Evolutionary conservation across 2,888 invertebrate genomes (phyloP), one percentile per base, ranked within the genome.

Genomic region (Acrocyrtus sp.): DNA sequence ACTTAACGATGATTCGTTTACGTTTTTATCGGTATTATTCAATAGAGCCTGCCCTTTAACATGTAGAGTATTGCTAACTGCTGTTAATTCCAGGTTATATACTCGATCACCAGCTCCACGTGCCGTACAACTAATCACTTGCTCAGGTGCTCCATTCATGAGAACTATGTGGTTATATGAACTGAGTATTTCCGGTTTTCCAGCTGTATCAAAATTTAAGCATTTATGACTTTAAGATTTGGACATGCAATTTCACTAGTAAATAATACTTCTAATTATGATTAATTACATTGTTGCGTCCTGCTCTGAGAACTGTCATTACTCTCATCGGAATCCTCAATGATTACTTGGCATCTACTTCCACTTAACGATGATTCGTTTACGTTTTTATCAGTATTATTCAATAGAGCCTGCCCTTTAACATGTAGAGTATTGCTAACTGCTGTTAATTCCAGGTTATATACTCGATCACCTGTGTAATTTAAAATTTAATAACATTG

Each of bases 81-180:
- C n/a, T n/a, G n/a, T n/a, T n/a, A n/a, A n/a, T n/a, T n/a, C n/a
- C n/a, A n/a, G n/a, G n/a, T n/a, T n/a, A n/a, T n/a, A n/a, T n/a
- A n/a, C n/a, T n/a, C n/a, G n/a, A n/a, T n/a, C n/a, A n/a, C n/a
- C n/a, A n/a, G n/a, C n/a, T n/a, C 69, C 48, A 3, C 10, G 22
- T 8, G 57, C 63, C 1, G 39, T 41, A 19, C 70, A 70, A 15
- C 63, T 50, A 26, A 70, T 48, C 4, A 63, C 56, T 27, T 70
- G 70, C 5, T 63, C 63, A 17, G 70, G 70, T 21, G 70, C 70
- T 19, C 63, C 63, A 17, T 43, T 34, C 57, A 70, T 63, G 4
- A 70, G 15, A 21, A 58, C 58, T 6, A 70, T 29, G 15, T 57
- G 62, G 17, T 70, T 41, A 22, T 57, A 63, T 1, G 24, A 3